Percentiles rank a stretch among this genome's conserved stretches.
phyloP scores from a whole-genome alignment of 2,888 invertebrate genomes.

The Polydrusus pterygomalis region DNA sequence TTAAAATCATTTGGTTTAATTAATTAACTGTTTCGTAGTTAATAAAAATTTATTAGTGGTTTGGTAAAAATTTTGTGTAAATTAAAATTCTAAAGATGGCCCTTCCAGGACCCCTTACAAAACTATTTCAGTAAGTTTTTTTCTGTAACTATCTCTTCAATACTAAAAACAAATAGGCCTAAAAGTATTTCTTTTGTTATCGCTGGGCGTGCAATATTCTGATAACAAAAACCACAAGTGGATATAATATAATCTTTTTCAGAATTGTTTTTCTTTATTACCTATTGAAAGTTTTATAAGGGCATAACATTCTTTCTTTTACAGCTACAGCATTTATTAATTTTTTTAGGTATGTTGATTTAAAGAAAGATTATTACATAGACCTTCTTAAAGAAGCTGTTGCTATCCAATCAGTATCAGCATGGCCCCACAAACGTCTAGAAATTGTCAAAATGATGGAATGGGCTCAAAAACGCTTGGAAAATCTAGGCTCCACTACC shows the following conservation, averaged over 20 bases:
- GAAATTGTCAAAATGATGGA: slow-evolving; percentile 91
- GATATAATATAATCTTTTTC: no score
- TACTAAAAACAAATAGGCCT: no score
- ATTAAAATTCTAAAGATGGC: neutral
- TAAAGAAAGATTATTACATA: slow-evolving; percentile 76
- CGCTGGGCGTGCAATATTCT: no score
- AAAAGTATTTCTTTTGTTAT: neutral
- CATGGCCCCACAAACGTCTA: slow-evolving; percentile 86
- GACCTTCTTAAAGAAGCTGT: slow-evolving; percentile 88
- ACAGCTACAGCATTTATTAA: no score
- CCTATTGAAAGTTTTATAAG: no score
- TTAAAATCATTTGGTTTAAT: neutral
- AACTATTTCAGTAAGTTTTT: slow-evolving; percentile 17
- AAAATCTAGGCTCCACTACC: slow-evolving; percentile 61
- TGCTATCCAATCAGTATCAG: slow-evolving; percentile 96
- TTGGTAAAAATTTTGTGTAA: neutral
- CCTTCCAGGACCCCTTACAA: neutral
- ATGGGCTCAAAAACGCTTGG: slow-evolving; percentile 83
- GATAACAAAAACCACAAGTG: no score
- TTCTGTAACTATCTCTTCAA: neutral
- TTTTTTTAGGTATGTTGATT: slow-evolving; percentile 81
- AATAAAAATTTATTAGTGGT: neutral
- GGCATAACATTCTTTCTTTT: no score
- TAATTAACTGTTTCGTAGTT: neutral
- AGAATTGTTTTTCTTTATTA: no score